Evolutionary conservation across 2,797 vertebrate species (phyloP).

Genomic region (Hemitrygon akajei): DNA sequence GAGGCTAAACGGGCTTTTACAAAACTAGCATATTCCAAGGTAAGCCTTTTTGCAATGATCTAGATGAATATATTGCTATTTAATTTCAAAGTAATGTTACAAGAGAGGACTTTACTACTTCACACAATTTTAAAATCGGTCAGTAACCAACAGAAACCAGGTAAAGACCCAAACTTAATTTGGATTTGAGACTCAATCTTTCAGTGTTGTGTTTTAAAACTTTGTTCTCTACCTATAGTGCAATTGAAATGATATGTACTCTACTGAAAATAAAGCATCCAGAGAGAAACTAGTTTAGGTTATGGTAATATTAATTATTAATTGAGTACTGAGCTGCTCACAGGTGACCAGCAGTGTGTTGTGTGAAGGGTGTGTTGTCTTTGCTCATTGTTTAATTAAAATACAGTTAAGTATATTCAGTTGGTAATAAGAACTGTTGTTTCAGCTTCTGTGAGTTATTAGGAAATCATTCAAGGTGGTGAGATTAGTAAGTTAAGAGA

Average conservation of each 20-base stretch:
- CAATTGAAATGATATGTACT: background rate
- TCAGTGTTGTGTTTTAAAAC: background rate
- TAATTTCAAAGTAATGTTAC: background rate
- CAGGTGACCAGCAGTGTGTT: background rate
- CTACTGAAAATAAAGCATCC: background rate
- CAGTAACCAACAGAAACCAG: background rate
- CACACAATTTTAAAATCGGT: background rate
- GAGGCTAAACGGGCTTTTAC: constrained; percentile 86
- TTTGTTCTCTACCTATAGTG: background rate
- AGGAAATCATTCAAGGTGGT: background rate
- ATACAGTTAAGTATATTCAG: background rate
- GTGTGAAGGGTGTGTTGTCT: background rate
- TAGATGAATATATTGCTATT: background rate
- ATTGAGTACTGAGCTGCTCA: background rate
- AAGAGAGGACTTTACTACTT: background rate
- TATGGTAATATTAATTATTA: background rate
- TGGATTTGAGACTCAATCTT: background rate
- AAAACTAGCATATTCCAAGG: constrained; percentile 85
- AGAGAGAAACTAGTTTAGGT: background rate
- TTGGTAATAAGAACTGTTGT: background rate
- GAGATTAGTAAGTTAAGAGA: background rate
- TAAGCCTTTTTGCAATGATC: constrained; percentile 43
- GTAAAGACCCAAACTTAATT: background rate
- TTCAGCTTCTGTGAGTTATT: background rate
- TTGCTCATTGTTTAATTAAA: background rate